A percentile compares a stretch with the other conserved stretches of the same genome.
Conservation (phyloP, 2,888 invertebrate genomes). For the Subacronicta megacephala region DNA sequence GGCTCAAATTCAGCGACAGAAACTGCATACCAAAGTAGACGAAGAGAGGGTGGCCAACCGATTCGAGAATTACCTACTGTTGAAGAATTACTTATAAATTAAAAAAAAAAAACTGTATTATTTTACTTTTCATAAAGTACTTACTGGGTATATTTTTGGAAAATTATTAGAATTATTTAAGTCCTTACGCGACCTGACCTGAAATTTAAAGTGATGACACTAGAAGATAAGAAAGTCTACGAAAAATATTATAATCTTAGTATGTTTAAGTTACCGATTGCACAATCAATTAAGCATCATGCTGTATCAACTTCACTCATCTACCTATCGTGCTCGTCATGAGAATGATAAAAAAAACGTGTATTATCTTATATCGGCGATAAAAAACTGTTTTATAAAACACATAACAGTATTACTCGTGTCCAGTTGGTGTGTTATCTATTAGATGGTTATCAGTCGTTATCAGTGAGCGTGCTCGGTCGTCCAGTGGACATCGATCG, state of each 20-base stretch:
- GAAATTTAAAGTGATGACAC: background rate
- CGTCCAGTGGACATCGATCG: slow-evolving; percentile 68
- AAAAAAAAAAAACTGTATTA: too few species aligned
- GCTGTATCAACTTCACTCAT: slow-evolving; percentile 46
- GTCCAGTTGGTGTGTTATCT: slow-evolving; percentile 73
- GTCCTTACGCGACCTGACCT: too few species aligned
- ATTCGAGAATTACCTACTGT: too few species aligned
- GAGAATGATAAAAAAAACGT: slow-evolving; percentile 68
- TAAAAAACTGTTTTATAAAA: slow-evolving; percentile 63
- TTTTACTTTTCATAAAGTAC: too few species aligned
- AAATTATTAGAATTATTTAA: too few species aligned
- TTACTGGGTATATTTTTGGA: too few species aligned
- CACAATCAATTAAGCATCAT: slow-evolving; percentile 42
- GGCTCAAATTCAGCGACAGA: too few species aligned
- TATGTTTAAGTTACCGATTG: slow-evolving; percentile 5
- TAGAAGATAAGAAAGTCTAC: slow-evolving; percentile 16
- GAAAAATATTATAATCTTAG: slow-evolving; percentile 13
- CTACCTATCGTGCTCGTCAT: slow-evolving; percentile 60
- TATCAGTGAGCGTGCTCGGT: slow-evolving; percentile 78
- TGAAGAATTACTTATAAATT: too few species aligned
- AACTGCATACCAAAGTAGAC: too few species aligned
- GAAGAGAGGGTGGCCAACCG: too few species aligned
- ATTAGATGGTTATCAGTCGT: slow-evolving; percentile 74
- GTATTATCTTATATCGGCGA: slow-evolving; percentile 71
- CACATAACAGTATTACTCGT: slow-evolving; percentile 63